Evolutionary conservation across 2,797 vertebrate genomes (phyloP), one percentile per base, ranked within the genome.

Genomic region (Fringilla coelebs): DNA sequence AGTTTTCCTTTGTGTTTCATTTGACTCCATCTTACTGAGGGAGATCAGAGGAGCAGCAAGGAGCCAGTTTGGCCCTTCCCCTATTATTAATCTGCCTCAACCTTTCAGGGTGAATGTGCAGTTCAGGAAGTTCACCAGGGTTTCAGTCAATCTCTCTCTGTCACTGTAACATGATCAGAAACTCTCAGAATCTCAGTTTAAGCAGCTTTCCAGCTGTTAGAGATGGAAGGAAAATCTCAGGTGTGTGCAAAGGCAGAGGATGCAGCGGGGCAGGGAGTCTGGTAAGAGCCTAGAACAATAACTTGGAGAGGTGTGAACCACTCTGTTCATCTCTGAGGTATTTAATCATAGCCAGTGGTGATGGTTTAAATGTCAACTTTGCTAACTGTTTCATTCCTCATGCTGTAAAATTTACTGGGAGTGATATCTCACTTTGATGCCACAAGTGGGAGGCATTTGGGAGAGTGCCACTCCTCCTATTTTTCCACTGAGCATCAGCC

Each of bases 281-380:
- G 91, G 29, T 75, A 36, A 94, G 82, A 90, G 77, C 91, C 90
- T 85, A 24, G 83, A 96, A 96, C 90, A 94, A 73, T 90, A 87
- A 91, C 77, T 49, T 55, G 88, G 67, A 84, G 91, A 95, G 93
- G 79, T 90, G 85, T 55, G 71, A 94, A 87, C 55, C 79, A 88
- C 88, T 61, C 80, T 24, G 45, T 4, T 94, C 90, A 82, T 88
- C 91, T 94, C 89, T 3, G 54, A 95, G 93, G 77, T 95, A 24
- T 95, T 96, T 94, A 95, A 96, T 95, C 95, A 94, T 40, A 60
- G 74, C 83, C 86, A 26, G 88, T 71, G 91, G 85, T 95, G 95
- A 94, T 95, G 93, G 91, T 91, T 94, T 93, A 96, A 95, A 94
- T 96, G 95, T 95, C 96, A 95, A 90, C 93, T 95, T 96, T 95